Evolutionary conservation across 2,113 vertebrate genomes (phyloP).

Genomic region (Eolophus roseicapilla): DNA sequence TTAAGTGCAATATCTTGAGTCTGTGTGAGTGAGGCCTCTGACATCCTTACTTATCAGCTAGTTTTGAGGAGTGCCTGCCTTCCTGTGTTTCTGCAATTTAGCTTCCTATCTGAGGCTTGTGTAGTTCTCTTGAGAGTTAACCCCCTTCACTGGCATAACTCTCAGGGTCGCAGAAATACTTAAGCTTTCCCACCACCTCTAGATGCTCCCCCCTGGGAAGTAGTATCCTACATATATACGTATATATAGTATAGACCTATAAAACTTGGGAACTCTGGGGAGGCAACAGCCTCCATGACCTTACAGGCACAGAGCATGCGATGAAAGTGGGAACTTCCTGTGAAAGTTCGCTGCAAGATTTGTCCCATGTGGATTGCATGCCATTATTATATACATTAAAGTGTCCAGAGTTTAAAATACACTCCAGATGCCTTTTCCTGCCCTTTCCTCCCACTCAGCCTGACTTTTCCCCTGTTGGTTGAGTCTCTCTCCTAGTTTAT

Average conservation of each 20-base stretch:
- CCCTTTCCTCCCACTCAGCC: slow-evolving; percentile 9
- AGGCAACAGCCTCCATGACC: not conserved
- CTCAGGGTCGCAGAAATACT: not conserved
- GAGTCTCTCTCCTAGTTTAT: not conserved
- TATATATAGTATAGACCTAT: not conserved
- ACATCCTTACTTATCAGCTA: not conserved
- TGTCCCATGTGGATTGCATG: slow-evolving; percentile 1
- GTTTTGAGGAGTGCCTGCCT: not conserved
- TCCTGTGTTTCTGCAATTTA: not conserved
- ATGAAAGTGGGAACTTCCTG: slow-evolving; percentile 3
- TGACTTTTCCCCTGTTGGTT: not conserved
- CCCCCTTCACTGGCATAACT: not conserved
- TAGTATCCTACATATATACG: not conserved
- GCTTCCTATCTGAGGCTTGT: not conserved
- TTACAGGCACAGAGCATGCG: not conserved
- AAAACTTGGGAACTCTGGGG: slow-evolving; percentile 13
- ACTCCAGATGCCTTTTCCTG: slow-evolving; percentile 42
- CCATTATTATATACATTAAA: slow-evolving; percentile 7
- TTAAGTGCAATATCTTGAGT: not conserved
- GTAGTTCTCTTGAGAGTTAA: not conserved
- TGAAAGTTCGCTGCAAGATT: not conserved
- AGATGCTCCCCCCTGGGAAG: not conserved
- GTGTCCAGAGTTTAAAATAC: not conserved
- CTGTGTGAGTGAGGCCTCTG: not conserved
- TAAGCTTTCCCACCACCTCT: slow-evolving; percentile 28